Percentiles rank a stretch among this genome's conserved stretches.
phyloP scores from a whole-genome alignment of 1,140 invertebrate genomes.

The Drosophila melanica region DNA sequence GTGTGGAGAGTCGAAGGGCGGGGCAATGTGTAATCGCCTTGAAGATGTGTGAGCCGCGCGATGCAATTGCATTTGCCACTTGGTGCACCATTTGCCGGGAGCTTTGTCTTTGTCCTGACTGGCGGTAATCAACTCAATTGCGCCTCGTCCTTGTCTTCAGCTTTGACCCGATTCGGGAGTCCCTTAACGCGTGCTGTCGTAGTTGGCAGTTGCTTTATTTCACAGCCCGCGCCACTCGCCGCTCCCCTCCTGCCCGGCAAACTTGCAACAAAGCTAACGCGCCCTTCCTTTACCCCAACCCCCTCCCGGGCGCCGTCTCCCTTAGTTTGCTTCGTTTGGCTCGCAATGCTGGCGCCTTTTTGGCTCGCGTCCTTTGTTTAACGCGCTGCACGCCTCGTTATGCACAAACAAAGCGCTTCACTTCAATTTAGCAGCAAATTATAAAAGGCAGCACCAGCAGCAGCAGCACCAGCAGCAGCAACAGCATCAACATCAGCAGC shows the following conservation, averaged over 20 bases:
- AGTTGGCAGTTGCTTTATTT: constrained; percentile 22
- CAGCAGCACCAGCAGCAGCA: background rate
- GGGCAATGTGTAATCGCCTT: too few species aligned
- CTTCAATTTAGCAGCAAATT: constrained; percentile 78
- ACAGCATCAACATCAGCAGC: background rate
- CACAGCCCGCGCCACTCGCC: too few species aligned
- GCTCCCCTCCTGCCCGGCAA: background rate
- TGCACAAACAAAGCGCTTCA: constrained; percentile 75
- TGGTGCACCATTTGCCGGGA: constrained; percentile 21
- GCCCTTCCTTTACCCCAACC: background rate
- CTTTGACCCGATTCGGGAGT: constrained; percentile 33
- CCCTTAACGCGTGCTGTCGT: constrained; percentile 8
- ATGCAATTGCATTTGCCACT: constrained; percentile 18
- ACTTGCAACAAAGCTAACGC: constrained; percentile 20
- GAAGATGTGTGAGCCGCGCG: background rate
- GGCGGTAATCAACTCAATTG: constrained; percentile 48
- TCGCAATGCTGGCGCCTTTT: constrained; percentile 18
- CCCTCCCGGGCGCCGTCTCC: background rate
- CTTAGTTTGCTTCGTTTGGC: background rate
- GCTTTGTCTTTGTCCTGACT: constrained; percentile 34
- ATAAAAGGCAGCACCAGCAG: constrained; percentile 45
- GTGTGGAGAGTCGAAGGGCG: too few species aligned
- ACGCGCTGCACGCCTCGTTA: constrained; percentile 74
- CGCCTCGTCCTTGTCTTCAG: constrained; percentile 21
- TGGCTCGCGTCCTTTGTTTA: constrained; percentile 59